These are phyloP conservation scores for Sebastes trivittatus DNA, from an alignment of 2,797 vertebrate species.

Conservation along the genomic window DNA sequence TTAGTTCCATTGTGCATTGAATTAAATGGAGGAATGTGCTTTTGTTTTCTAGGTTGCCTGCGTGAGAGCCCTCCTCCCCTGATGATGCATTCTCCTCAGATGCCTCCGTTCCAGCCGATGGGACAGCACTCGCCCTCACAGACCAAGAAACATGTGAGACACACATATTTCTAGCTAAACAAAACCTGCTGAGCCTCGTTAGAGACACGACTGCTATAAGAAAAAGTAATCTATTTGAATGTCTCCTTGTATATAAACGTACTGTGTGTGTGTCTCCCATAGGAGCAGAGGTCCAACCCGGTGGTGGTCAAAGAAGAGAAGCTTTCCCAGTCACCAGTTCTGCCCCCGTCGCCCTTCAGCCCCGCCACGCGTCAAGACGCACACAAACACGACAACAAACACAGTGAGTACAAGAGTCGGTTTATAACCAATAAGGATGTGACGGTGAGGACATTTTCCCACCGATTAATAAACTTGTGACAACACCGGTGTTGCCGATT, in stretches of 20 bases:
- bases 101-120: conserved; percentile 87
- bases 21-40: background rate
- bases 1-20: background rate
- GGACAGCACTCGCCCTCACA: conserved; percentile 88
- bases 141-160: conserved; percentile 88
- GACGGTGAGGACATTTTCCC: no score
- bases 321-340: conserved; percentile 84
- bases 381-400: conserved; percentile 85
- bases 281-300: conserved; percentile 78
- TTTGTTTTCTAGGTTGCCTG: conserved; percentile 80
- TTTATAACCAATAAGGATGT: no score
- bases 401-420: conserved; percentile 66
- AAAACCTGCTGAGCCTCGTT: no score
- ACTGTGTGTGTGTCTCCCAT: background rate
- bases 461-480: no score
- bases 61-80: conserved; percentile 88
- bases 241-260: background rate
- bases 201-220: no score
- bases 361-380: conserved; percentile 83
- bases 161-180: background rate
- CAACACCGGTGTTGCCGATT: no score
- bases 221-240: no score
- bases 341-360: conserved; percentile 87
- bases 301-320: conserved; percentile 88
- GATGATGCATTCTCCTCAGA: conserved; percentile 91